A percentile compares a stretch with the other conserved stretches of the same genome.
phyloP scores from a whole-genome alignment of 53 echinoderm and acorn worm species.

The Apostichopus leukothele region DNA sequence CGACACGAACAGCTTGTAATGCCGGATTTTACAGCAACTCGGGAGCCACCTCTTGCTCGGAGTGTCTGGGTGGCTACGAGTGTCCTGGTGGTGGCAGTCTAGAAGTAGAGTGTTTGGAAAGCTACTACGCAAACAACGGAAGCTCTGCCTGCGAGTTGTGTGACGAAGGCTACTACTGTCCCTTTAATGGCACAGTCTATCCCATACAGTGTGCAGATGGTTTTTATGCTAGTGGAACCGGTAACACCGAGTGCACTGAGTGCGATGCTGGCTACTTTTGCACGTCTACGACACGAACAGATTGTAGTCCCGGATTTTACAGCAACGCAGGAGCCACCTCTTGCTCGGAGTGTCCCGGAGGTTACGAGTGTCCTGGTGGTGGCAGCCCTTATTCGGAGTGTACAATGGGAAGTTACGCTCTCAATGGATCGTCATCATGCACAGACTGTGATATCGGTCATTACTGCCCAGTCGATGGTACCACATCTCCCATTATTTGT shows the following conservation, averaged over 20 bases:
- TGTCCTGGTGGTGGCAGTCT: constrained; percentile 52
- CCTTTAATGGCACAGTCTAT: constrained; percentile 57
- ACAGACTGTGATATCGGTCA: constrained; percentile 64
- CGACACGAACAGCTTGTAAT: constrained; percentile 56
- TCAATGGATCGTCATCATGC: constrained; percentile 72
- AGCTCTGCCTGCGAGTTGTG: constrained; percentile 65
- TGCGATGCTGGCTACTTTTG: constrained; percentile 87
- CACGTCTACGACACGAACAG: constrained; percentile 51
- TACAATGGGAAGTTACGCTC: constrained; percentile 63
- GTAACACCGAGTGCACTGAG: constrained; percentile 58
- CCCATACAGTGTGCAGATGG: constrained; percentile 70
- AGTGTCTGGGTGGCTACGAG: constrained; percentile 80
- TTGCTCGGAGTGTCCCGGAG: constrained; percentile 72
- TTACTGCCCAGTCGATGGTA: constrained; percentile 71
- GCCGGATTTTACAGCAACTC: constrained; percentile 72
- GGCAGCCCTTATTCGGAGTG: constrained; percentile 48
- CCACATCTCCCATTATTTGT: constrained; percentile 66
- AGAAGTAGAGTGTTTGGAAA: constrained; percentile 51
- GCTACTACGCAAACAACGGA: constrained; percentile 73
- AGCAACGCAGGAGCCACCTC: constrained; percentile 62
- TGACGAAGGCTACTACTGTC: constrained; percentile 74
- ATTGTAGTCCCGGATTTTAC: constrained; percentile 72
- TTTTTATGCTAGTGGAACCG: constrained; percentile 50
- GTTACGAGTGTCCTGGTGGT: constrained; percentile 66
- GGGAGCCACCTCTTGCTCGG: constrained; percentile 62